phyloP scores from a whole-genome alignment of 2,797 vertebrate genomes.

The Staurois parvus region DNA sequence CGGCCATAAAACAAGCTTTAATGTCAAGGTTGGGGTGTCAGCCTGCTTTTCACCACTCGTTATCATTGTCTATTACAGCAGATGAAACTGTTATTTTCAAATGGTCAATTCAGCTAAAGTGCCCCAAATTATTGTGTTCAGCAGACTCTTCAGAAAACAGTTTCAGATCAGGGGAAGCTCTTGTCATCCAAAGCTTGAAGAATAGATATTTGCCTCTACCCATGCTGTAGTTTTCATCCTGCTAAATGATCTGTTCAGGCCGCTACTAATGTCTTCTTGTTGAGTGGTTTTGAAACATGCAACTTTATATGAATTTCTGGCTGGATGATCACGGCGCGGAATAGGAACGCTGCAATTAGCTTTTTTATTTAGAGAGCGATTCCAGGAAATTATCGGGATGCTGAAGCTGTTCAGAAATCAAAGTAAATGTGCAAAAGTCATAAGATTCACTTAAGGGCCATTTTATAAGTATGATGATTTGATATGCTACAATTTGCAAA shows the following conservation, averaged over 20 bases:
- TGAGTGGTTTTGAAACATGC: constrained; percentile 8
- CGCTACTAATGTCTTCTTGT: constrained; percentile 3
- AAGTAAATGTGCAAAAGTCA: too few relatives aligned
- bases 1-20: neutral
- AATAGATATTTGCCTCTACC: neutral
- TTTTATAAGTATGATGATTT: too few relatives aligned
- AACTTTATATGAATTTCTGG: constrained; percentile 13
- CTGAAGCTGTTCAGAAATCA: too few relatives aligned
- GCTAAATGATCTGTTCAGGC: constrained; percentile 14
- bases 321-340: neutral
- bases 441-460: too few relatives aligned
- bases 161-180: neutral
- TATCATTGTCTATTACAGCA: constrained; percentile 1
- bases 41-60: neutral
- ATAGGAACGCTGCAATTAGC: neutral
- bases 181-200: constrained; percentile 21
- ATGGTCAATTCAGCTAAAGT: constrained; percentile 35
- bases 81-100: constrained; percentile 17
- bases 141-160: constrained; percentile 11
- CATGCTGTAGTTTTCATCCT: constrained; percentile 11
- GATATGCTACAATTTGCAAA: too few relatives aligned
- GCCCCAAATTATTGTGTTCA: constrained; percentile 36
- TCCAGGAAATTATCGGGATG: too few relatives aligned
- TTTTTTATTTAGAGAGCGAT: too few relatives aligned
- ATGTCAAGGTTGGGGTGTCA: constrained; percentile 9